These are phyloP conservation scores for Caranx ignobilis DNA, from an alignment of 2,113 vertebrate genomes.

Conservation along the genomic window DNA sequence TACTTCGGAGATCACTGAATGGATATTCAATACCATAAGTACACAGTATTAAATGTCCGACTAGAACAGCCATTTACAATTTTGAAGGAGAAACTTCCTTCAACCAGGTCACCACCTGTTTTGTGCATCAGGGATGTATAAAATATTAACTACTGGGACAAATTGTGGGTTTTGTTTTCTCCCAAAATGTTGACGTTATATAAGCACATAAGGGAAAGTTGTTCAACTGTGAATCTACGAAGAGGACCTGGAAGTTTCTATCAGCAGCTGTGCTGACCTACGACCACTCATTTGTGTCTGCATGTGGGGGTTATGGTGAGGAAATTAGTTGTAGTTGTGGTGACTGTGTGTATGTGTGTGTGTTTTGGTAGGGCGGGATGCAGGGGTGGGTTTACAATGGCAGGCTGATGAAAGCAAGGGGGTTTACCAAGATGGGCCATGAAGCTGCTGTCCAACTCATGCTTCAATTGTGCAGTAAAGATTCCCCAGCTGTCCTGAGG, in stretches of 20 bases:
- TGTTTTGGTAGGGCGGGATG: neutral
- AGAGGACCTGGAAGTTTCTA: slow-evolving; percentile 74
- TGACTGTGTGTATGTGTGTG: slow-evolving; percentile 42
- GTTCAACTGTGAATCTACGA: slow-evolving; percentile 32
- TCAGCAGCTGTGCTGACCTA: slow-evolving; percentile 73
- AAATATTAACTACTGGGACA: slow-evolving; percentile 73
- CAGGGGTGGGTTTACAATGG: slow-evolving; percentile 50
- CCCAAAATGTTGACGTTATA: slow-evolving; percentile 67
- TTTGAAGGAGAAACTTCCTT: slow-evolving; percentile 51
- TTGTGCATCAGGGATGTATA: slow-evolving; percentile 66
- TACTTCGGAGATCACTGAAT: slow-evolving; percentile 67
- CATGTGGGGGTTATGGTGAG: slow-evolving; percentile 41
- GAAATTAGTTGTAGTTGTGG: slow-evolving; percentile 55
- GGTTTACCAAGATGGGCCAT: slow-evolving; percentile 66
- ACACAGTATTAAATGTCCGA: slow-evolving; percentile 59
- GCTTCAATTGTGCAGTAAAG: slow-evolving; percentile 82
- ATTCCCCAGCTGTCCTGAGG: slow-evolving; percentile 84
- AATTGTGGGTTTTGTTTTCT: slow-evolving; percentile 64
- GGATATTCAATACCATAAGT: slow-evolving; percentile 69
- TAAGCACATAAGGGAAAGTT: slow-evolving; percentile 69
- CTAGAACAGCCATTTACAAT: slow-evolving; percentile 43
- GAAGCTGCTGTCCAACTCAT: slow-evolving; percentile 76
- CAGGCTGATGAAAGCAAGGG: slow-evolving; percentile 68
- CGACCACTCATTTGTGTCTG: slow-evolving; percentile 48
- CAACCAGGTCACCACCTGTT: slow-evolving; percentile 73